Conservation (phyloP, 2,113 vertebrate genomes). For the Mionectes macconnelli region DNA sequence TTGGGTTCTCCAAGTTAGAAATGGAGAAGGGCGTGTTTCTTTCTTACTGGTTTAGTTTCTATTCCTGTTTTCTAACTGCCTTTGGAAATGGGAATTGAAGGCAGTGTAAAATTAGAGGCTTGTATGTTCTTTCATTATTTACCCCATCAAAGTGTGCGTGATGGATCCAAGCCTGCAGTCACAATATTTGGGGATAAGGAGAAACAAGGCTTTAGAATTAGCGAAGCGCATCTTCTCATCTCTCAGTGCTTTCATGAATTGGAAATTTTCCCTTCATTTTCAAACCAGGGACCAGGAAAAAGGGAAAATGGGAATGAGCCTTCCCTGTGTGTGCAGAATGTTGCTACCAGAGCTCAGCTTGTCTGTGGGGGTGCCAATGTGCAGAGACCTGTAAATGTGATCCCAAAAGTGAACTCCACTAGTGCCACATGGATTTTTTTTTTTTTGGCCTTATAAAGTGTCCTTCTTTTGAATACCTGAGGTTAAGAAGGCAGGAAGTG, state of each 20-base stretch:
- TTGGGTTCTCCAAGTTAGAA: not conserved
- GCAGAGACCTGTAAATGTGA: not conserved
- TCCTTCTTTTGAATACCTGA: accelerated
- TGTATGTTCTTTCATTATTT: not conserved
- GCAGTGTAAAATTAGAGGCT: not conserved
- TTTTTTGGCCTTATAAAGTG: not conserved
- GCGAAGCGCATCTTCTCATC: not conserved
- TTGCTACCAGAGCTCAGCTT: not conserved
- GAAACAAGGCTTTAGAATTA: not conserved
- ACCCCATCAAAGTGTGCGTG: not conserved
- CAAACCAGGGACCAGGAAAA: not conserved
- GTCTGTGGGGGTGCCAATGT: not conserved
- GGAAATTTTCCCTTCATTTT: not conserved
- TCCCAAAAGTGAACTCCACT: not conserved
- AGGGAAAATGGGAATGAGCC: not conserved
- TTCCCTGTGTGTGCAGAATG: not conserved
- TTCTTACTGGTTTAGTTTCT: conserved; percentile 14
- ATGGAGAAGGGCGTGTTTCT: conserved; percentile 18
- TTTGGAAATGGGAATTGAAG: conserved; percentile 40
- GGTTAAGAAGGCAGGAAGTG: not conserved
- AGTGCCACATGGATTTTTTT: accelerated
- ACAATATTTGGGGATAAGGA: not conserved
- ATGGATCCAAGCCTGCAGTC: not conserved
- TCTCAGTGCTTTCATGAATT: not conserved
- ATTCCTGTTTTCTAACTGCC: conserved; percentile 30